Evolutionary conservation across 2,888 invertebrate species (phyloP).

Genomic region (Dynastes grantii): DNA sequence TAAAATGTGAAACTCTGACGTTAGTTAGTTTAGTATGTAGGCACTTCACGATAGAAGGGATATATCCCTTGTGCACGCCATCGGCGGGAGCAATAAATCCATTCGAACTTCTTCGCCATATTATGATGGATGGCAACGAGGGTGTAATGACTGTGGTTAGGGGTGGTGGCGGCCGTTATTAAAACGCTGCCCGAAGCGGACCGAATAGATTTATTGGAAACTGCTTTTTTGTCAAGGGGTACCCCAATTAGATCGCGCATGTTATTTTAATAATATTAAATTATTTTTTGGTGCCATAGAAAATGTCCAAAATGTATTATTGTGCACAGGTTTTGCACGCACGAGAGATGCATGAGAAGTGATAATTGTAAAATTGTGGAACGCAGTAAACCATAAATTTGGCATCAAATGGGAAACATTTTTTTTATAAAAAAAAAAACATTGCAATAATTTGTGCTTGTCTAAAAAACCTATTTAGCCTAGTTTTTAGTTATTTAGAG

Average conservation of each 20-base stretch:
- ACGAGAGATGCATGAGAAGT: too few relatives aligned
- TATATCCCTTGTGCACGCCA: constrained; percentile 22
- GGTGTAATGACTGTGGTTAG: constrained; percentile 53
- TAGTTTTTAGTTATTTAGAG: too few relatives aligned
- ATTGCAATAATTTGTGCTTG: too few relatives aligned
- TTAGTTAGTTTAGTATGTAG: neutral
- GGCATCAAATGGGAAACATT: too few relatives aligned
- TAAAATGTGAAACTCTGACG: constrained; percentile 2
- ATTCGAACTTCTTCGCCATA: constrained; percentile 43
- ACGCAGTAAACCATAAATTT: too few relatives aligned
- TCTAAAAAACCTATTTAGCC: too few relatives aligned
- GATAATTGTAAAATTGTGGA: too few relatives aligned
- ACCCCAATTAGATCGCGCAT: constrained; percentile 36
- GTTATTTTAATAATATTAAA: constrained; percentile 33
- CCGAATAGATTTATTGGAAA: constrained; percentile 41
- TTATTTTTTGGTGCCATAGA: neutral
- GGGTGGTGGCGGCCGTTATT: constrained; percentile 51
- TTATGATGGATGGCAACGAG: constrained; percentile 52
- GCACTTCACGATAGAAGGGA: neutral
- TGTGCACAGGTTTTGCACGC: too few relatives aligned
- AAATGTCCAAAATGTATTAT: too few relatives aligned
- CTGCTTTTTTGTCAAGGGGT: constrained; percentile 23
- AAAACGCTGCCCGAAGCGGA: constrained; percentile 48
- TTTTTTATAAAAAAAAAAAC: too few relatives aligned
- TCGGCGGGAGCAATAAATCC: constrained; percentile 35